A percentile compares a stretch with the other conserved stretches of the same genome.
Evolutionary conservation across 1,140 invertebrate genomes (phyloP).

Genomic region (Myzus persicae): DNA sequence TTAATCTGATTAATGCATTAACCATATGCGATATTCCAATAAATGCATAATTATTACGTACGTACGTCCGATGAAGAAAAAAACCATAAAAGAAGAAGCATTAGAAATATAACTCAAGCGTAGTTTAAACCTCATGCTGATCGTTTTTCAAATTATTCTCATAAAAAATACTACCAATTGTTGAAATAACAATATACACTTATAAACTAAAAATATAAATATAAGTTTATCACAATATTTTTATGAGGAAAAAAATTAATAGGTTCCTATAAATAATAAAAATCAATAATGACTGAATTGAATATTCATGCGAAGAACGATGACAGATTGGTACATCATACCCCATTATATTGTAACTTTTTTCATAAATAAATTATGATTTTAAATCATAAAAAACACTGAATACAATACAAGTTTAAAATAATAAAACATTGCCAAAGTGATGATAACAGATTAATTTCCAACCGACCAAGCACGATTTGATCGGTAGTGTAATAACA

Average conservation of each 20-base stretch:
- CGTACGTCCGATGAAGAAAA: not conserved
- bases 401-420: not conserved
- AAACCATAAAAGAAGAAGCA: not conserved
- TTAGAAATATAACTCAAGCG: not conserved
- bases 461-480: not conserved
- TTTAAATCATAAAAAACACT: not conserved
- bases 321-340: not conserved
- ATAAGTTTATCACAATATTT: not conserved
- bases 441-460: slow-evolving; percentile 13
- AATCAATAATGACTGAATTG: not conserved
- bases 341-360: not conserved
- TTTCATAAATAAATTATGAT: not conserved
- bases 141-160: not conserved
- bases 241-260: not conserved
- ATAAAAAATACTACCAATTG: not conserved
- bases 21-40: not conserved
- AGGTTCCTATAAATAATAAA: not conserved
- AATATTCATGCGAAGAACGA: not conserved
- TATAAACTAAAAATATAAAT: not conserved
- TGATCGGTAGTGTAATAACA: not conserved
- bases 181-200: not conserved
- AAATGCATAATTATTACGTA: not conserved
- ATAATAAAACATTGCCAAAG: not conserved
- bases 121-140: not conserved
- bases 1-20: not conserved